phyloP scores from a whole-genome alignment of 2,888 invertebrate genomes.

The Cynaeus angustus region DNA sequence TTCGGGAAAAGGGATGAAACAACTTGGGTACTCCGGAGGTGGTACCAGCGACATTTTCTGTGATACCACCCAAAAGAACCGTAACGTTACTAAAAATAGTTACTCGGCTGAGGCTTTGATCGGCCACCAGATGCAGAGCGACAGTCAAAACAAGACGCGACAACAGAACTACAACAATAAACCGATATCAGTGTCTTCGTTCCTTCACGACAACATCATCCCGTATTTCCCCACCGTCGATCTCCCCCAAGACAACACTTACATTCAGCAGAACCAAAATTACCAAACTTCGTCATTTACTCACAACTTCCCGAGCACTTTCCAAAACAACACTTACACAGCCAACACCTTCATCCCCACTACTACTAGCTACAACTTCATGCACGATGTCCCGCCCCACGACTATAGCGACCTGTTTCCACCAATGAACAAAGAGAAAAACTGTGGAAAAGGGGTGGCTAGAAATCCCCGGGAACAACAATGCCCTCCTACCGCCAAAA shows the following conservation, averaged over 20 bases:
- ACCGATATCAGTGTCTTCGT: constrained; percentile 63
- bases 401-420: constrained; percentile 57
- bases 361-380: constrained; percentile 64
- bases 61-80: constrained; percentile 56
- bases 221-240: constrained; percentile 69
- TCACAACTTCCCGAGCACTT: constrained; percentile 61
- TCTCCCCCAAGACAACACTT: constrained; percentile 65
- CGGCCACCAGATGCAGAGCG: constrained; percentile 62
- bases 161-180: constrained; percentile 58
- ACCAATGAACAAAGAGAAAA: constrained; percentile 54
- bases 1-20: constrained; percentile 42
- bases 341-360: constrained; percentile 64
- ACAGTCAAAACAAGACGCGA: constrained; percentile 37
- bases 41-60: constrained; percentile 52
- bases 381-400: constrained; percentile 61
- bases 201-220: constrained; percentile 67
- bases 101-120: constrained; percentile 71
- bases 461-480: constrained; percentile 39
- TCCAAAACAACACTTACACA: constrained; percentile 63
- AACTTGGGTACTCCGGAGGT: constrained; percentile 1
- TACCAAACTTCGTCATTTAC: constrained; percentile 63
- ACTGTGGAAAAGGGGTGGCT: constrained; percentile 49
- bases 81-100: constrained; percentile 62
- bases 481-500: constrained; percentile 42
- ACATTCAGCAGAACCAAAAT: constrained; percentile 65